Evolutionary conservation across 2,113 vertebrate species (phyloP), one percentile per base, ranked within the genome.

Genomic region (Centropus unirufus): DNA sequence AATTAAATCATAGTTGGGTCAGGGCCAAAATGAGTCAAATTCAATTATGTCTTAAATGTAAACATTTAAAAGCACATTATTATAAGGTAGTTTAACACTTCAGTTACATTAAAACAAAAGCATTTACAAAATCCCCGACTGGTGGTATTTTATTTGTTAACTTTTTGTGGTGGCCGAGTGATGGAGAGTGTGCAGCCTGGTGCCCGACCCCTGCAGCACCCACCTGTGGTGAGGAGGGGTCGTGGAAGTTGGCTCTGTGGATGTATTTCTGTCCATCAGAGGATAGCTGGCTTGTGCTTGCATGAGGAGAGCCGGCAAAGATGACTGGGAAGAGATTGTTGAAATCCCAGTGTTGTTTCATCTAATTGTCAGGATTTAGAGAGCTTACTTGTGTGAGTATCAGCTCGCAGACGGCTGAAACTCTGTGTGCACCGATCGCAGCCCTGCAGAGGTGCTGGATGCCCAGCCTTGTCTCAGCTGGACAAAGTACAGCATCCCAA

Each of bases 1-100:
- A 93, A 96, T 96, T 96, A 96, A 95, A 84, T 83, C 0, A 8
- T 23, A 7, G 24, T 70, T 97, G 96, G 93, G 49, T 44, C 15
- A 1, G 58, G 66, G 88, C 94, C 95, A 83, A 51, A 92, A 68
- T 94, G 90, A 96, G 93, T 96, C 94, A 96, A 97, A 93, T 81
- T 91, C 90, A 96, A 93, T 94, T 94, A 94, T 76, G 69, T 66
- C 88, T 92, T 64, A 47, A 84, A 73, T 89, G 76, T 93, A 96
- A 97, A 94, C 90, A 89, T 68, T 90, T 92, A 40, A 75, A 87
- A 89, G 77, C 81, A 46, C 69, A 12, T 89, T 68, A 78, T 91
- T 92, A 34, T 89, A 63, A 90, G 77, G 76, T 64, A 54, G 83
- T 92, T 93, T 54, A 92, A 61, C 40, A 40, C 47, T 84, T 92